Evolutionary conservation across 2,113 vertebrate genomes (phyloP), one percentile per base, ranked within the genome.

Genomic region (Crypturellus undulatus): DNA sequence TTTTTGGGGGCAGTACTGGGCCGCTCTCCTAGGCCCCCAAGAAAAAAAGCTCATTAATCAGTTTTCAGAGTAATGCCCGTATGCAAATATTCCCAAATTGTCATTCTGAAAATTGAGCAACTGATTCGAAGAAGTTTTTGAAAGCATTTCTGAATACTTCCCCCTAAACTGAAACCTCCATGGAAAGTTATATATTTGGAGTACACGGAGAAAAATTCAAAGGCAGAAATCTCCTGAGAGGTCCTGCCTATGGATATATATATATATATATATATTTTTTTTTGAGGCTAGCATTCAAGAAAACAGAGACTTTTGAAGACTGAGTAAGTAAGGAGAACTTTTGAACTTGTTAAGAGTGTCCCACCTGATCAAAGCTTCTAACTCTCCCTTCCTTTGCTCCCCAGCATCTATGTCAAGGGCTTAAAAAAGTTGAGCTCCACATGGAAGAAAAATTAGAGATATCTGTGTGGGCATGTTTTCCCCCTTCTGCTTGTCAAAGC

Each of bases 341-440:
- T 79, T 95, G 88, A 96, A 96, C 88, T 84, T 84, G 36, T 62
- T 47, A 80, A 90, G 34, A 19, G 30, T 14, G 34, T 38, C 69
- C 32, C 42, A 84, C 73, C 36, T 93, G 93, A 97, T 94, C 93
- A 97, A 97, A 96, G 92, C 88, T 79, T 90, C 88, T 73, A 77
- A 79, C 77, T 87, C 30, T 62, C 36, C 36, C 40, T 82, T 78
- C 49, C 54, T 79, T 84, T 78, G 22, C 83, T 79, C 26, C 40
- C 54, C 16, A 10, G 52, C 54, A 87, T 86, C 52, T 88, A 30
- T 95, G 95, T 96, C 95, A 97, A 81, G 94, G 90, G 90, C 79
- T 97, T 96, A 87, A 96, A 81, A 7, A 7, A 84, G 69, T 20
- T 95, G 83, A 96, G 58, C 83, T 87, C 43, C 70, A 54, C 43